Base-by-base conservation (phyloP, 2,797 vertebrate genomes). In the Centroberyx gerrardi region DNA sequence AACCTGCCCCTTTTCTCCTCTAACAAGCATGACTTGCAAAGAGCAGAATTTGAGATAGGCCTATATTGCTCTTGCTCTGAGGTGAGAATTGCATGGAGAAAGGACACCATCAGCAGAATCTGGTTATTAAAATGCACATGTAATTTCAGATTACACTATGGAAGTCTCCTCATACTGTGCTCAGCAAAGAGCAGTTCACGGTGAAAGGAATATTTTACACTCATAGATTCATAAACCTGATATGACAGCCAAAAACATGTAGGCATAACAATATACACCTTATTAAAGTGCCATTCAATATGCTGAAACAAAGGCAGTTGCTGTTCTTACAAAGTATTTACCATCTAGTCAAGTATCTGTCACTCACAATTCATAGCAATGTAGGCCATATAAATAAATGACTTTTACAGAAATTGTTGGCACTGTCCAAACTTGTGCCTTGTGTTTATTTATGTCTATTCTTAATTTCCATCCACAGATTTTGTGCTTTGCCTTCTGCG, bases 61-160 rank as follows among this genome's bases (percentile, higher is more conserved):
- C 22, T 22, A 5, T 44, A 29, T 49, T 33, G 48, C 31, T 74
- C 31, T 44, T 36, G 18, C 56, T 80, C 31, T 62, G 79, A 70
- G 66, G 80, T 77, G 49, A 81, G 46, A 74, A 52, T 33, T 53
- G 48, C 56, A 68, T 33, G 22, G n/a, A 65, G 62, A 67, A 74
- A 48, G 68, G n/a, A 75, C 6, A 42, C 4, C 12, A 52, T 71
- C 62, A 72, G 48, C 36, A 72, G 53, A 65, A 74, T 61, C 18
- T n/a, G 9, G 68, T 61, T 74, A 74, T 79, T 73, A 73, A 80
- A 82, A 82, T 66, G 17, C 53, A 72, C 58, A 65, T 72, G 63
- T 68, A 55, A 69, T 71, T 78, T 71, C 63, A 76, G 48, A 76
- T 86, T 66, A 74, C 18, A 55, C 62, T 28, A 8, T 49, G 48